Evolutionary conservation across 2,797 vertebrate species (phyloP).

Genomic region (Anomalospiza imberbis): DNA sequence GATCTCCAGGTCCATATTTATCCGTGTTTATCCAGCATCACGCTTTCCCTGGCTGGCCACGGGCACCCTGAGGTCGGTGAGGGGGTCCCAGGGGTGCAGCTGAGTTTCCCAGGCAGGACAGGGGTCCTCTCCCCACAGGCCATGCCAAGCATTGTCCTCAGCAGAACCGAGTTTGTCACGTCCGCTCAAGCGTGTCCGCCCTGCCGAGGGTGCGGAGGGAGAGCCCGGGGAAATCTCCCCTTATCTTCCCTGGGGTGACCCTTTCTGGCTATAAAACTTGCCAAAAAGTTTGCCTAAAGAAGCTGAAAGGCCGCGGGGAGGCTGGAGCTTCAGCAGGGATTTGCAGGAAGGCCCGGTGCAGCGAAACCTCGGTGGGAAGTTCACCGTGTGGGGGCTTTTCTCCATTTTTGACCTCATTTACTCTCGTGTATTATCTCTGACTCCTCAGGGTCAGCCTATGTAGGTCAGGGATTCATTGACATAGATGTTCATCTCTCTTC

Average conservation of each 20-base stretch:
- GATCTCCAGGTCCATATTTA: neutral
- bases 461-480: conserved; percentile 69
- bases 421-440: conserved; percentile 62
- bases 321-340: neutral
- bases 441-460: conserved; percentile 61
- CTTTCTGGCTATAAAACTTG: neutral
- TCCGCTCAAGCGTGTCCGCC: neutral
- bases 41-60: neutral
- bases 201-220: neutral
- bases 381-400: neutral
- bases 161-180: neutral
- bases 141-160: neutral
- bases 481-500: conserved; percentile 46
- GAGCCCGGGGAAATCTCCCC: neutral
- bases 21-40: neutral
- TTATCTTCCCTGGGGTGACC: neutral
- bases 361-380: neutral
- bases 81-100: neutral
- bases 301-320: neutral
- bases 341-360: neutral
- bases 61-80: neutral
- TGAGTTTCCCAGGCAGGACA: neutral
- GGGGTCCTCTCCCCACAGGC: neutral
- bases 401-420: conserved; percentile 55
- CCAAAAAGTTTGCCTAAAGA: neutral